Percentiles rank a stretch among this genome's conserved stretches.
Evolutionary conservation across 2,113 vertebrate species (phyloP).

Genomic region (Apodemus sylvaticus): DNA sequence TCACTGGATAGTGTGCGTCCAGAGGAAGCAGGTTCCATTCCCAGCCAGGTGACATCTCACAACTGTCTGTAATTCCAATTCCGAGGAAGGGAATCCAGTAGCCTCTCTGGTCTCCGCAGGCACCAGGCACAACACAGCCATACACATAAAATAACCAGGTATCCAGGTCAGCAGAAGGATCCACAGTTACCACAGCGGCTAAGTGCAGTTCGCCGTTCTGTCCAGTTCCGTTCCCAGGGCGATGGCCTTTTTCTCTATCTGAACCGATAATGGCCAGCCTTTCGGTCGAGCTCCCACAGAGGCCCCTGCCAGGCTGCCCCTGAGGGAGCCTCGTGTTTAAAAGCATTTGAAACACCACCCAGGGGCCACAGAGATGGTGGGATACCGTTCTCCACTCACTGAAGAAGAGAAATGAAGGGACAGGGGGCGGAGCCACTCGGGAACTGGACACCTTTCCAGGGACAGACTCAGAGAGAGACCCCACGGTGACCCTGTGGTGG

Average conservation of each 20-base stretch:
- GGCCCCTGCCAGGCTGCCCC: neutral
- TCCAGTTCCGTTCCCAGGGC: neutral
- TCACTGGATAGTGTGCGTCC: neutral
- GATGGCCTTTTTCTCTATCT: neutral
- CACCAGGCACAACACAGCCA: neutral
- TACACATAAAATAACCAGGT: neutral
- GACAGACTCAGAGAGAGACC: neutral
- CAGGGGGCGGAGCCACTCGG: neutral
- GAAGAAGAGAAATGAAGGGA: neutral
- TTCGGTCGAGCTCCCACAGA: neutral
- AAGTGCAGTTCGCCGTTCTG: neutral
- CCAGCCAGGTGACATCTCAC: neutral
- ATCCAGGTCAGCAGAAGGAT: neutral
- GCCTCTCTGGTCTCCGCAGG: neutral
- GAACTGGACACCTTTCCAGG: neutral
- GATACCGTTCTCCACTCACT: neutral
- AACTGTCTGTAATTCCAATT: neutral
- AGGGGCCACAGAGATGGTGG: constrained; percentile 39
- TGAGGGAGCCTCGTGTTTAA: constrained; percentile 48
- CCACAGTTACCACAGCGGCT: accelerated
- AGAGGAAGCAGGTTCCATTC: neutral
- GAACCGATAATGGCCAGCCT: neutral
- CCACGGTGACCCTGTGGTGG: neutral
- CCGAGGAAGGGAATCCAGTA: neutral
- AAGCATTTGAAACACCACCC: constrained; percentile 70